phyloP scores from a whole-genome alignment of 2,888 invertebrate genomes.

The Drosophila nr. fundita region DNA sequence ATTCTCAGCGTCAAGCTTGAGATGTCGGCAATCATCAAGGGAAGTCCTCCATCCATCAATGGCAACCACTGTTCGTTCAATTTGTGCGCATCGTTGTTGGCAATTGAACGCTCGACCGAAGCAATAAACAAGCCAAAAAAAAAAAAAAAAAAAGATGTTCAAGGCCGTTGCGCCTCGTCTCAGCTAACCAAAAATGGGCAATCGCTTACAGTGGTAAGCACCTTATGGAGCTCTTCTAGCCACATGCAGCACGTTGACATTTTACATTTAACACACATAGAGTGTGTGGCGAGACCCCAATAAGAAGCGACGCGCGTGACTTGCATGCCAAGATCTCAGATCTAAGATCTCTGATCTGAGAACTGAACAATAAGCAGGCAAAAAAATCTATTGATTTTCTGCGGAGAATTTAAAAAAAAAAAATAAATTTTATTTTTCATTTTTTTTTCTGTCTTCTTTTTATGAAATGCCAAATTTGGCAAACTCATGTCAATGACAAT shows the following conservation, averaged over 20 bases:
- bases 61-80: slow-evolving; percentile 28
- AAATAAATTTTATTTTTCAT: not conserved
- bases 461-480: slow-evolving; percentile 23
- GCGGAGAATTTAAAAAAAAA: not conserved
- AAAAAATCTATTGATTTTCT: slow-evolving; percentile 1
- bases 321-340: slow-evolving; percentile 51
- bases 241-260: slow-evolving; percentile 63
- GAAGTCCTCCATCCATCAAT: slow-evolving; percentile 18
- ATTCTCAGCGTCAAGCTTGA: slow-evolving; percentile 22
- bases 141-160: slow-evolving; percentile 31
- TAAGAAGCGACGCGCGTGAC: slow-evolving; percentile 51
- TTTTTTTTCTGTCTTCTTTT: not conserved
- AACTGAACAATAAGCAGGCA: slow-evolving; percentile 30
- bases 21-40: slow-evolving; percentile 46
- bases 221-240: slow-evolving; percentile 44
- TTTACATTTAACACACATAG: slow-evolving; percentile 23
- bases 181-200: slow-evolving; percentile 34
- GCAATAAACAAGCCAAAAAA: slow-evolving; percentile 49
- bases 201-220: slow-evolving; percentile 41
- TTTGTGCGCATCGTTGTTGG: slow-evolving; percentile 56
- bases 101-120: slow-evolving; percentile 45
- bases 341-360: slow-evolving; percentile 25
- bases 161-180: slow-evolving; percentile 43
- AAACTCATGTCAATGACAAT: slow-evolving; percentile 30
- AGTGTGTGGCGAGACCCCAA: slow-evolving; percentile 48